Conservation (phyloP, 2,797 vertebrate species). For the Epinephelus coioides region DNA sequence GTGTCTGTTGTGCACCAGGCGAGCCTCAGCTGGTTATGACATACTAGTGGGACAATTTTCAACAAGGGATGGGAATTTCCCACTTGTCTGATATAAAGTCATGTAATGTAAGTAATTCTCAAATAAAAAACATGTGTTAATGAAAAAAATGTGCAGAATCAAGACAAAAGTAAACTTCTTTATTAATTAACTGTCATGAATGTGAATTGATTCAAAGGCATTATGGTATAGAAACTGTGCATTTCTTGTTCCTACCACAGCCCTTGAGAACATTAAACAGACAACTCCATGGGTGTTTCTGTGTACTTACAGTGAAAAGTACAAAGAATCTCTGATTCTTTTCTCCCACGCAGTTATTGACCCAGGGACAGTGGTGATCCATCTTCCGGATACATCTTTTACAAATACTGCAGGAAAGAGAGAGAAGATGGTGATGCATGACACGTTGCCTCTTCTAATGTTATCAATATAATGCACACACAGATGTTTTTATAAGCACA, state of each 20-base stretch:
- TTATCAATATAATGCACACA: not conserved
- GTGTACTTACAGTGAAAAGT: conserved; percentile 94
- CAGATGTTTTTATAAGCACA: not conserved
- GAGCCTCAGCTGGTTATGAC: conserved; percentile 13
- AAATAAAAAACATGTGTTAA: not conserved
- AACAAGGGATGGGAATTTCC: not conserved
- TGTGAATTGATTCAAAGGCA: not conserved
- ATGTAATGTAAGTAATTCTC: not conserved
- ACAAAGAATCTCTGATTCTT: conserved; percentile 99
- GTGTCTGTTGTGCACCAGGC: not conserved
- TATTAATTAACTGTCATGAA: not conserved
- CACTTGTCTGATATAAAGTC: not conserved
- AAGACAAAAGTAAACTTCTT: not conserved
- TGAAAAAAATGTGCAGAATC: not conserved
- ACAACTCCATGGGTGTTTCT: not conserved
- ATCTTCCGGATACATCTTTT: conserved; percentile 98
- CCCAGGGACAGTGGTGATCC: conserved; percentile 99
- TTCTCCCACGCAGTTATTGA: conserved; percentile 98
- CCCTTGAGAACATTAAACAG: not conserved
- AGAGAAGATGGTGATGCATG: conserved; percentile 23
- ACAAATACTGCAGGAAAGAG: conserved; percentile 90
- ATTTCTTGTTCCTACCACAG: not conserved
- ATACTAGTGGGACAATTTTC: not conserved
- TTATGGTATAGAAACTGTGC: not conserved
- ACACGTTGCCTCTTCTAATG: conserved; percentile 7